phyloP scores from a whole-genome alignment of 2,888 invertebrate genomes.

The Platypus cylindrus region DNA sequence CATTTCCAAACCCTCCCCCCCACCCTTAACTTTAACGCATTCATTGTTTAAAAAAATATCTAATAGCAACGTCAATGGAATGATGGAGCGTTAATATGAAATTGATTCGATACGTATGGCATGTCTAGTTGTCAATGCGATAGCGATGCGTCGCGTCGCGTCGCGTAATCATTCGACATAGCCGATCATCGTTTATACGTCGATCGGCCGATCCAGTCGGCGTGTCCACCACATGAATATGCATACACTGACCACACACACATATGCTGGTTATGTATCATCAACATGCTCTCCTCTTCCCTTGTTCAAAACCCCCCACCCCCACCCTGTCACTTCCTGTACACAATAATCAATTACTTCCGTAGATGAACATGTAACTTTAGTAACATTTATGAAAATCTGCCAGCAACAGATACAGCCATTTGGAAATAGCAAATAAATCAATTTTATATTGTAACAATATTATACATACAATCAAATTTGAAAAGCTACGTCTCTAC shows the following conservation, averaged over 20 bases:
- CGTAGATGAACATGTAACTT: slow-evolving; percentile 37
- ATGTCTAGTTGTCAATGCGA: no score
- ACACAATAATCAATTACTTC: slow-evolving; percentile 37
- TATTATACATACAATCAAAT: no score
- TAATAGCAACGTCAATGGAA: slow-evolving; percentile 12
- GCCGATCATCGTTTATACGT: slow-evolving; percentile 7
- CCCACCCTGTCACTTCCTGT: slow-evolving; percentile 31
- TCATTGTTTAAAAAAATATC: slow-evolving; percentile 15
- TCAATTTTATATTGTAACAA: no score
- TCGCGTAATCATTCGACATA: slow-evolving; percentile 10
- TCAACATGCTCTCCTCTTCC: slow-evolving; percentile 30
- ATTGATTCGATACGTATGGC: slow-evolving; percentile 14
- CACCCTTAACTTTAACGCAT: no score
- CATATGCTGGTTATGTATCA: slow-evolving; percentile 31
- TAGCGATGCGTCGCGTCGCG: no score
- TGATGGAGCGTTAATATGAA: slow-evolving; percentile 12
- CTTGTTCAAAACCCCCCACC: no score
- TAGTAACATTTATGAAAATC: slow-evolving; percentile 35
- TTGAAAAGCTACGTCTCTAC: no score
- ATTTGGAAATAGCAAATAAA: no score
- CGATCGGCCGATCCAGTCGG: no score
- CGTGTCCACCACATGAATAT: slow-evolving; percentile 31
- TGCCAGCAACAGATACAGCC: slow-evolving; percentile 32
- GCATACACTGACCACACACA: slow-evolving; percentile 30
- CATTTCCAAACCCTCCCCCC: no score